These are phyloP conservation scores for Pseudorhiza aurosa DNA, from an alignment of 30 jellyfish, hydroid and myxozoan genomes.

Conservation along the genomic window DNA sequence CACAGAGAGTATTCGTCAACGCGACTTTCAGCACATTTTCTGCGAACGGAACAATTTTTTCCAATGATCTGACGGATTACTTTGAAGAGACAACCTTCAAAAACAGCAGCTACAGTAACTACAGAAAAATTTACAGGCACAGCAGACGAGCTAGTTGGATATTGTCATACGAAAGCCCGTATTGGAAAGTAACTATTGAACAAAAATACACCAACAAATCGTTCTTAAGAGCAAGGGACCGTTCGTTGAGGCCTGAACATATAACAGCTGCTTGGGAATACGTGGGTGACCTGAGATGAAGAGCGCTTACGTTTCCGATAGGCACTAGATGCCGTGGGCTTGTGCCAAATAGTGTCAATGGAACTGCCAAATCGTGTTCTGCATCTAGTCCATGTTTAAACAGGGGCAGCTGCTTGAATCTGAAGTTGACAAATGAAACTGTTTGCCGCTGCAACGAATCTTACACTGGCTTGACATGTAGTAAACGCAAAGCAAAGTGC, in stretches of 20 bases:
- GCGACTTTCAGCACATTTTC: background rate
- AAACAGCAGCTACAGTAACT: background rate
- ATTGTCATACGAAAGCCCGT: slow-evolving; percentile 30
- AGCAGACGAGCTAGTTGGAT: slow-evolving; percentile 11
- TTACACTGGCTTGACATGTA: background rate
- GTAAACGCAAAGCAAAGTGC: background rate
- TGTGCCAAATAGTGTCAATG: background rate
- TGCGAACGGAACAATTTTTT: background rate
- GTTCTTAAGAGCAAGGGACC: slow-evolving; percentile 10
- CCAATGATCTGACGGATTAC: slow-evolving; percentile 22
- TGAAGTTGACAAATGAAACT: slow-evolving; percentile 17
- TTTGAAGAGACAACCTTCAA: slow-evolving; percentile 2
- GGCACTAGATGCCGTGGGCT: slow-evolving; percentile 45
- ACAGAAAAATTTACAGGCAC: slow-evolving; percentile 62
- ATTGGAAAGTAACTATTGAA: slow-evolving; percentile 27
- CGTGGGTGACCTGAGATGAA: slow-evolving; percentile 4
- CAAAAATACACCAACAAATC: background rate
- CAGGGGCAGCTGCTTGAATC: slow-evolving; percentile 24
- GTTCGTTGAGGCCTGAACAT: slow-evolving; percentile 51
- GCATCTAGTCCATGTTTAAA: slow-evolving; percentile 18
- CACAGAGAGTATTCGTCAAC: slow-evolving; percentile 19
- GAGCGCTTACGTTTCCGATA: background rate
- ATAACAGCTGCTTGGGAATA: slow-evolving; percentile 38
- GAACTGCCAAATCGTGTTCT: slow-evolving; percentile 5
- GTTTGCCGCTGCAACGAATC: slow-evolving; percentile 16